These are phyloP conservation scores for Aphyosemion australe DNA, from an alignment of 2,113 vertebrate genomes.

Conservation along the genomic window DNA sequence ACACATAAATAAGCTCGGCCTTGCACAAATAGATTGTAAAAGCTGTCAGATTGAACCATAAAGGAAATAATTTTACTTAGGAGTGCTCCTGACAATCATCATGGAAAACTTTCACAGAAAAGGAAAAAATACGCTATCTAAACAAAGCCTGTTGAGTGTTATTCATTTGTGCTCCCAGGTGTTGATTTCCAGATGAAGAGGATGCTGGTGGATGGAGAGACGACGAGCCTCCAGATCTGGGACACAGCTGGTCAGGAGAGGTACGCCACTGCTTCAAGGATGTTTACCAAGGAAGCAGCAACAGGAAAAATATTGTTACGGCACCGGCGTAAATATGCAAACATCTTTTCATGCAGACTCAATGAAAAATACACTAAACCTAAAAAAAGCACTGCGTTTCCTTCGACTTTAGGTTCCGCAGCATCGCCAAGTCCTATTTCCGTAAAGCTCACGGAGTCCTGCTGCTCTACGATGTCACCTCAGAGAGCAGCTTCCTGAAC, in stretches of 20 bases:
- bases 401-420: slow-evolving; percentile 68
- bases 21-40: neutral
- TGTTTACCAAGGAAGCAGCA: neutral
- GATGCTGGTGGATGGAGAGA: slow-evolving; percentile 80
- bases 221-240: slow-evolving; percentile 79
- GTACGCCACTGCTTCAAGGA: slow-evolving; percentile 29
- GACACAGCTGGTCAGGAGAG: slow-evolving; percentile 82
- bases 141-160: too few relatives aligned
- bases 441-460: slow-evolving; percentile 77
- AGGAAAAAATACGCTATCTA: neutral
- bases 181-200: slow-evolving; percentile 84
- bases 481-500: slow-evolving; percentile 80
- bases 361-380: neutral
- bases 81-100: neutral
- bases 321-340: neutral
- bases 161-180: slow-evolving; percentile 49
- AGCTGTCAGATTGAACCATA: neutral
- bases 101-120: neutral
- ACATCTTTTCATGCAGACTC: neutral
- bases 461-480: slow-evolving; percentile 80
- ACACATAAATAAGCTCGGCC: neutral
- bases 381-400: neutral
- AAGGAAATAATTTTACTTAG: too few relatives aligned
- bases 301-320: neutral
- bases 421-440: slow-evolving; percentile 80